A percentile compares a stretch with the other conserved stretches of the same genome.
These are phyloP conservation scores for Pachycephala philippinensis DNA, from an alignment of 2,113 vertebrate genomes.

Conservation along the genomic window DNA sequence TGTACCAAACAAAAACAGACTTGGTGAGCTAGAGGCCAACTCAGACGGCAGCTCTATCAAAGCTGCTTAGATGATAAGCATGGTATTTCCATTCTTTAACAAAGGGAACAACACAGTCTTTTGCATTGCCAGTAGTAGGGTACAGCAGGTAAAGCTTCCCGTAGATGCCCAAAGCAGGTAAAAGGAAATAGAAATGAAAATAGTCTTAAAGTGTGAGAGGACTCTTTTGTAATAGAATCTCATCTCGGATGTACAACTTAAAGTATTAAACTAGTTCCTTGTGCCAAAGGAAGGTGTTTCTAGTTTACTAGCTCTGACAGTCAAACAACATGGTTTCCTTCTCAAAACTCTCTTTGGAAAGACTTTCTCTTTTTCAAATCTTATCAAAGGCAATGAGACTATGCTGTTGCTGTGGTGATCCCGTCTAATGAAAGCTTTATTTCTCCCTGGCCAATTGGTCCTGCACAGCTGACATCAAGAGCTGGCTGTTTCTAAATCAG, in stretches of 20 bases:
- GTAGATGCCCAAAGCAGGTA: background rate
- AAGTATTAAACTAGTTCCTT: background rate
- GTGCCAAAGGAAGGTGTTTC: background rate
- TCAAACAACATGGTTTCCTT: background rate
- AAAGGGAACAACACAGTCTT: background rate
- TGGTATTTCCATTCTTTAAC: background rate
- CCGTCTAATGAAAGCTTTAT: background rate
- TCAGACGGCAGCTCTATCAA: background rate
- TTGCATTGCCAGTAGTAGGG: background rate
- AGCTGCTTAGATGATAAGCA: background rate
- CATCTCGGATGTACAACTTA: background rate
- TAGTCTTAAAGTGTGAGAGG: background rate
- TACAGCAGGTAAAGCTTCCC: background rate
- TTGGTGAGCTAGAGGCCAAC: background rate
- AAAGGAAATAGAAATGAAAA: background rate
- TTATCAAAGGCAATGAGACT: background rate
- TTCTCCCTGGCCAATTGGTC: background rate
- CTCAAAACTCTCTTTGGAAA: background rate
- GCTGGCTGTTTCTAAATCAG: background rate
- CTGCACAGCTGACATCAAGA: background rate
- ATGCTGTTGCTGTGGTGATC: background rate
- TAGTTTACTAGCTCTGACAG: background rate
- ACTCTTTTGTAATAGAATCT: background rate
- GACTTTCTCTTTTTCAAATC: background rate
- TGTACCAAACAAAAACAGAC: fast-evolving